Percentiles rank a stretch among this genome's conserved stretches.
Evolutionary conservation across 2,113 vertebrate species (phyloP).

Genomic region (Equus przewalskii): DNA sequence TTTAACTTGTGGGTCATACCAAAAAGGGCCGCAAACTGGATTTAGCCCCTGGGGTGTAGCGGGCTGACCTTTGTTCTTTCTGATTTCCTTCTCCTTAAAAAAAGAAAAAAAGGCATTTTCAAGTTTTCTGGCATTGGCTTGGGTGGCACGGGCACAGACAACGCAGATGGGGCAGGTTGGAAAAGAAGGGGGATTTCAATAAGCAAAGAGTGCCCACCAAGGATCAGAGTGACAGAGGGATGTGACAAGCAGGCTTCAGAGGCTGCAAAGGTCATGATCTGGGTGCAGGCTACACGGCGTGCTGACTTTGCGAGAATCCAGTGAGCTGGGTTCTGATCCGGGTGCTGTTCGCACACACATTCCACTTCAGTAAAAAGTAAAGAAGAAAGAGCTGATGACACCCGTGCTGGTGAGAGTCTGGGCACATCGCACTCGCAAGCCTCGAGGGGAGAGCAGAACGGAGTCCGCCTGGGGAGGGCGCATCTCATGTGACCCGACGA

Average conservation of each 20-base stretch:
- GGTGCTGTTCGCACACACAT: fast-evolving
- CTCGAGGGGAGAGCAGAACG: fast-evolving
- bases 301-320: neutral
- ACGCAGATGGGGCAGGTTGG: too few species aligned
- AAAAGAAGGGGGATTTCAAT: neutral
- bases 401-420: fast-evolving
- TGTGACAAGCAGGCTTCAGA: fast-evolving
- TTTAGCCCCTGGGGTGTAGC: neutral
- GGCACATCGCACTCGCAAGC: neutral
- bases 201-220: neutral
- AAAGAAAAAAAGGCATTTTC: neutral
- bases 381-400: neutral
- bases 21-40: neutral
- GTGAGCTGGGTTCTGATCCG: neutral
- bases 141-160: fast-evolving
- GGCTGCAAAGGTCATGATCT: neutral
- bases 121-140: neutral
- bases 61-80: neutral
- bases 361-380: neutral
- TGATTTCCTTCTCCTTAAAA: neutral
- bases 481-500: neutral
- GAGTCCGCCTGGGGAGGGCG: neutral
- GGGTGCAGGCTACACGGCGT: neutral
- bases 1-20: neutral
- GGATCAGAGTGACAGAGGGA: neutral